Percentiles rank a stretch among this genome's conserved stretches.
phyloP scores from a whole-genome alignment of 2,888 invertebrate genomes.

The Lagria hirta region DNA sequence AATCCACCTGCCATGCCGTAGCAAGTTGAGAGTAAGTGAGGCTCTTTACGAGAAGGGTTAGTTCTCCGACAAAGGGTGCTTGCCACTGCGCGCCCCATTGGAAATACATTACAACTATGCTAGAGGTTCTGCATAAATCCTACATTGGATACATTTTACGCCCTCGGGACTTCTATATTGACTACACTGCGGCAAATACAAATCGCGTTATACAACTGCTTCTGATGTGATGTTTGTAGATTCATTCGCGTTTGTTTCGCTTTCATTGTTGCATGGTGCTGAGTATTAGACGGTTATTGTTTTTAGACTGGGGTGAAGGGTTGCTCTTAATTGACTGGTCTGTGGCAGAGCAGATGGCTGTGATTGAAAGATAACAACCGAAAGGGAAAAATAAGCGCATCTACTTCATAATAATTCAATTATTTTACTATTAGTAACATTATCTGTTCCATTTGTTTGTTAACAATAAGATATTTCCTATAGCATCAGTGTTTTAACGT shows the following conservation, averaged over 20 bases:
- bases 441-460: no score
- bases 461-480: no score
- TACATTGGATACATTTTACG: constrained; percentile 42
- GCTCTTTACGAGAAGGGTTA: constrained; percentile 11
- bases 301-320: no score
- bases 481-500: no score
- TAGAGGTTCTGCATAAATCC: constrained; percentile 39
- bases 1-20: constrained; percentile 16
- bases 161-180: constrained; percentile 41
- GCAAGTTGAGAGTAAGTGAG: background rate
- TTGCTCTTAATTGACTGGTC: no score
- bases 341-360: no score
- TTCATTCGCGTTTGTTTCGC: no score
- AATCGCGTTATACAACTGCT: constrained; percentile 34
- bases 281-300: no score
- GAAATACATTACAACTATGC: constrained; percentile 46
- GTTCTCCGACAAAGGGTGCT: constrained; percentile 16
- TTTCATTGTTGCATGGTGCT: constrained; percentile 19
- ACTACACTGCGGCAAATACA: constrained; percentile 43
- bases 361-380: no score
- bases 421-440: no score
- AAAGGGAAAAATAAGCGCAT: no score
- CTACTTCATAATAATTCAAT: no score
- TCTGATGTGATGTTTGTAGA: constrained; percentile 25
- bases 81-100: constrained; percentile 43